Evolutionary conservation across 2,888 invertebrate genomes (phyloP).

Genomic region (Mesorhabditis spiculigera): DNA sequence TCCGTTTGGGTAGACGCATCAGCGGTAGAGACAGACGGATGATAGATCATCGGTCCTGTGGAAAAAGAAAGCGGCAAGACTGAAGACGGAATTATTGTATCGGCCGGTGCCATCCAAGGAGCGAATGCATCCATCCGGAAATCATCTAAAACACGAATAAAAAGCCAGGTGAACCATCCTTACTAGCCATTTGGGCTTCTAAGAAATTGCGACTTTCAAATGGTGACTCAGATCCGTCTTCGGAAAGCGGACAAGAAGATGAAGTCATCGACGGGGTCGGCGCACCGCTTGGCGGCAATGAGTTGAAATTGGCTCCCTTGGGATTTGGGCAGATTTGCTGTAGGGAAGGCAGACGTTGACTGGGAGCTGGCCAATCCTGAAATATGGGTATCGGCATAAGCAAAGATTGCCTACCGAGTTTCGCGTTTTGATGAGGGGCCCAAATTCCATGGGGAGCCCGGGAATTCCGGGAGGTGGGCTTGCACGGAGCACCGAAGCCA

Average conservation of each 20-base stretch:
- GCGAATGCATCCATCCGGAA: background rate
- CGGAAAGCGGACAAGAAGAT: background rate
- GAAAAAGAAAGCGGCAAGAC: background rate
- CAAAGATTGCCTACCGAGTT: background rate
- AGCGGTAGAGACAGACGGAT: background rate
- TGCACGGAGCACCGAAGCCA: background rate
- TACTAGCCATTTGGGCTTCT: background rate
- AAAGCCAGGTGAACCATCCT: too few species aligned
- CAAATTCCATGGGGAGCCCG: background rate
- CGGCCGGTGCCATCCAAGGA: background rate
- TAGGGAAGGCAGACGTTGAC: background rate
- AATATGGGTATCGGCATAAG: background rate
- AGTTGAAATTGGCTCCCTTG: background rate
- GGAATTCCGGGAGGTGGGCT: background rate
- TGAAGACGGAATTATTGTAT: background rate
- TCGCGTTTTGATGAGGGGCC: background rate
- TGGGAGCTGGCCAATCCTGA: background rate
- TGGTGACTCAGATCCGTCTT: background rate
- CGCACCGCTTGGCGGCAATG: background rate
- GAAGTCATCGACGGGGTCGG: conserved; percentile 2
- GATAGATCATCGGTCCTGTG: background rate
- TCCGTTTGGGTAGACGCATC: background rate
- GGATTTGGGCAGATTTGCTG: conserved; percentile 1
- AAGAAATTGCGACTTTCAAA: background rate
- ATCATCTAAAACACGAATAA: background rate